A percentile compares a stretch with the other conserved stretches of the same genome.
These are phyloP conservation scores for Agonopterix subpropinquella DNA, from an alignment of 2,888 invertebrate species.

Conservation along the genomic window DNA sequence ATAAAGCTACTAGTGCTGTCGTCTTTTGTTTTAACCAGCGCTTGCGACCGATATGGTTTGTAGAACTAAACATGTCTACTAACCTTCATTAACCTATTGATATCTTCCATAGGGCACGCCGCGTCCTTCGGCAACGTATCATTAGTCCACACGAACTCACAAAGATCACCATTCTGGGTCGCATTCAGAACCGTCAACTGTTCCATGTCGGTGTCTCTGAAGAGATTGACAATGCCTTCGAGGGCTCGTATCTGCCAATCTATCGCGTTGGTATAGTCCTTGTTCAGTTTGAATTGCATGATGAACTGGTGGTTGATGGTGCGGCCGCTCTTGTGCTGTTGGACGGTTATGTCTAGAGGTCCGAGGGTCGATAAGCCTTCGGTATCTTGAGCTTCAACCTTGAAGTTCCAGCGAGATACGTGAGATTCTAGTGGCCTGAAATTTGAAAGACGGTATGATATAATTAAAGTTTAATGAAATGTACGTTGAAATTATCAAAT, in stretches of 20 bases:
- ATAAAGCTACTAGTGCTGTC: too few species aligned
- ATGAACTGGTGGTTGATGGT: conserved; percentile 89
- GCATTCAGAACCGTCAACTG: conserved; percentile 83
- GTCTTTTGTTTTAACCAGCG: too few species aligned
- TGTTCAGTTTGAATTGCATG: conserved; percentile 74
- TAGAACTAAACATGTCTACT: conserved; percentile 13
- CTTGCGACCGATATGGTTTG: too few species aligned
- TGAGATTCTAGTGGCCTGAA: conserved; percentile 86
- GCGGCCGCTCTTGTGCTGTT: conserved; percentile 86
- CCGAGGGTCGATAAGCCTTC: conserved; percentile 83
- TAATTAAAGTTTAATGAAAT: too few species aligned
- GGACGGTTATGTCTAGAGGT: conserved; percentile 84
- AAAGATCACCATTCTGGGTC: conserved; percentile 76
- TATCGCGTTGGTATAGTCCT: conserved; percentile 77
- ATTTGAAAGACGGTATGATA: neutral
- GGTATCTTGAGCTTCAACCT: conserved; percentile 87
- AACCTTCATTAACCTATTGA: conserved; percentile 81
- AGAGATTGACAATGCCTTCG: conserved; percentile 66
- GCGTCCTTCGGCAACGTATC: conserved; percentile 85
- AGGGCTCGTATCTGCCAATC: conserved; percentile 87
- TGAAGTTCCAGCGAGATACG: conserved; percentile 88
- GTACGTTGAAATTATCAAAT: too few species aligned
- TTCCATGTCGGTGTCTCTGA: conserved; percentile 76
- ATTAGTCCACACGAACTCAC: conserved; percentile 89
- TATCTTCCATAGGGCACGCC: conserved; percentile 85